phyloP scores from a whole-genome alignment of 2,888 invertebrate species.

The Lasius platythorax region DNA sequence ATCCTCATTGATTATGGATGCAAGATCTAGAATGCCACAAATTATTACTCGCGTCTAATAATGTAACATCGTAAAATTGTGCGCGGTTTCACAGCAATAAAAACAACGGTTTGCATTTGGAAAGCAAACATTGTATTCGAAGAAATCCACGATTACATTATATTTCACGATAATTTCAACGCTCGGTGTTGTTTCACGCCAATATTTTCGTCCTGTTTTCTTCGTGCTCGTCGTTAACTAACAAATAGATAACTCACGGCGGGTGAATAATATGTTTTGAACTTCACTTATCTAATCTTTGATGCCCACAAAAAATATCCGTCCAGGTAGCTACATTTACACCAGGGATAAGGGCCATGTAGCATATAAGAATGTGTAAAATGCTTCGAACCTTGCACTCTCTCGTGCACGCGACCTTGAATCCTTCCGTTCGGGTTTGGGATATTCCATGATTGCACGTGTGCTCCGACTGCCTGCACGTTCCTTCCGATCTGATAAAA shows the following conservation, averaged over 20 bases:
- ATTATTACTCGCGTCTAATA: not conserved
- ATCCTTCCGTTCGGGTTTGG: slow-evolving; percentile 60
- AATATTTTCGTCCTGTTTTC: slow-evolving; percentile 28
- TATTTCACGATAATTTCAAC: slow-evolving; percentile 14
- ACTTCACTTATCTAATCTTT: slow-evolving; percentile 38
- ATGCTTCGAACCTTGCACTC: slow-evolving; percentile 14
- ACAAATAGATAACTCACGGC: slow-evolving; percentile 37
- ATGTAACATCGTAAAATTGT: not conserved
- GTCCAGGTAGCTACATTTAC: slow-evolving; percentile 38
- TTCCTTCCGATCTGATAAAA: slow-evolving; percentile 77
- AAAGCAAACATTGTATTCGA: not conserved
- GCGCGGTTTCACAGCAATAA: not conserved
- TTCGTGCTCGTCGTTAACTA: slow-evolving; percentile 18
- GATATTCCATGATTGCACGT: slow-evolving; percentile 54
- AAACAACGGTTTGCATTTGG: not conserved
- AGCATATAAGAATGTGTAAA: slow-evolving; percentile 14
- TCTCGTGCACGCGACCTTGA: slow-evolving; percentile 51
- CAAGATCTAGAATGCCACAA: not conserved
- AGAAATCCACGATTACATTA: not conserved
- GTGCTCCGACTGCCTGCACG: slow-evolving; percentile 38
- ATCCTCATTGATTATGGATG: not conserved
- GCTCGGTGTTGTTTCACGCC: not conserved
- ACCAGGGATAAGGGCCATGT: not conserved
- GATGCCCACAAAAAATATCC: slow-evolving; percentile 25
- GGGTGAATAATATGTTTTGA: slow-evolving; percentile 55